Evolutionary conservation across 1,140 invertebrate species (phyloP), one percentile per base, ranked within the genome.

Genomic region (Cotesia glomerata): DNA sequence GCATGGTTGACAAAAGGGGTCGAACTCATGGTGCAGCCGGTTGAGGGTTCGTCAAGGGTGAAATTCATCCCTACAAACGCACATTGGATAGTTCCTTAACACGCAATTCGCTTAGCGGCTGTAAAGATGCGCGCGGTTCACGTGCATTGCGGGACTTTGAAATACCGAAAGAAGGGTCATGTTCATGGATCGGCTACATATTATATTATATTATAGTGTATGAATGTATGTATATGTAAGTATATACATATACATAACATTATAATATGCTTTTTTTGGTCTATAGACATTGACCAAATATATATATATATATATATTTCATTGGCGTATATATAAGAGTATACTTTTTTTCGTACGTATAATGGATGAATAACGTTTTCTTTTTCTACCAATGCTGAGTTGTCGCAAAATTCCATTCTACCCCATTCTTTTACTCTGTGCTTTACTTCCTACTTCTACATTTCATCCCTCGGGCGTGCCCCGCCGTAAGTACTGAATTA

Each of bases 381-480:
- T 62, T 14, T 65, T 62, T 52, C 58, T 69, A 62, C 52, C 66
- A 35, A n/a, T 73, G 73, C 73, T 70, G 73, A 70, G 67, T 62
- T 70, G 73, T 74, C 73, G 62, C 11, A 54, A 59, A 67, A 72
- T 72, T 45, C 59, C 61, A 49, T 71, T 34, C 39, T 34, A 34
- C 45, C 14, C 45, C 18, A 54, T 64, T 14, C 51, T 26, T 14
- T 36, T 32, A 56, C 13, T 69, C 16, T 59, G 39, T 45, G 39
- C 39, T 45, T 26, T 45, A 45, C 39, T 39, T 59, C 11, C 54
- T 36, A 39, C 35, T 14, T 8, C 62, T 36, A 14, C 34, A 4
- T 34, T 70, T 45, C 16, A 49, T 56, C 26, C 65, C 65, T 35
- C 49, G 14, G 45, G 51, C 49, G 39, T n/a, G 5, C 14, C n/a